Evolutionary conservation across 2,888 invertebrate species (phyloP).

Genomic region (Perizoma flavofasciatum): DNA sequence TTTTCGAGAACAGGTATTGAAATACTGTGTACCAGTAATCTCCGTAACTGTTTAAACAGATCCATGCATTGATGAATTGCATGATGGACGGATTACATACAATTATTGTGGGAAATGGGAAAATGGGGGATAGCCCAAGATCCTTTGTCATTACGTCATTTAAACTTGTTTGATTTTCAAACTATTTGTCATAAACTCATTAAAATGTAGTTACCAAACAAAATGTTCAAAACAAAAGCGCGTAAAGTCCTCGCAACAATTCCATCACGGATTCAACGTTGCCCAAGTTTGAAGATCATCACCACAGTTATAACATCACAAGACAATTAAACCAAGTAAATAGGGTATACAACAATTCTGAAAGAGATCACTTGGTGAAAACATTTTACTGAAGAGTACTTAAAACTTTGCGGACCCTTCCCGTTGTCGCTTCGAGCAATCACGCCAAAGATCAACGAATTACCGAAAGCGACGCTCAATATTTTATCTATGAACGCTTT

Average conservation of each 20-base stretch:
- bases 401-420: slow-evolving; percentile 64
- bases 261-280: slow-evolving; percentile 32
- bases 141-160: too few species aligned
- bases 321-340: slow-evolving; percentile 62
- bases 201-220: slow-evolving; percentile 25
- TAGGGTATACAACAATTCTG: slow-evolving; percentile 57
- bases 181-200: slow-evolving; percentile 9
- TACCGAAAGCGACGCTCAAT: slow-evolving; percentile 34
- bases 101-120: too few species aligned
- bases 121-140: too few species aligned
- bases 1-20: too few species aligned
- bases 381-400: slow-evolving; percentile 70
- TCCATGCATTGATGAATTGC: too few species aligned
- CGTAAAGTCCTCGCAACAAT: slow-evolving; percentile 29
- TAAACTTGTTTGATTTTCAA: too few species aligned
- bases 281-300: slow-evolving; percentile 32
- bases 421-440: slow-evolving; percentile 62
- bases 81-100: too few species aligned
- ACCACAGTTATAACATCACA: slow-evolving; percentile 39
- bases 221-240: slow-evolving; percentile 27
- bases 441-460: slow-evolving; percentile 40
- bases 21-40: too few species aligned
- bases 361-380: slow-evolving; percentile 66
- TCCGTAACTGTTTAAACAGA: too few species aligned
- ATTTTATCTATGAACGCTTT: slow-evolving; percentile 25